These are phyloP conservation scores for Cremastinae sp. DNA, from an alignment of 2,888 invertebrate species.

Conservation along the genomic window DNA sequence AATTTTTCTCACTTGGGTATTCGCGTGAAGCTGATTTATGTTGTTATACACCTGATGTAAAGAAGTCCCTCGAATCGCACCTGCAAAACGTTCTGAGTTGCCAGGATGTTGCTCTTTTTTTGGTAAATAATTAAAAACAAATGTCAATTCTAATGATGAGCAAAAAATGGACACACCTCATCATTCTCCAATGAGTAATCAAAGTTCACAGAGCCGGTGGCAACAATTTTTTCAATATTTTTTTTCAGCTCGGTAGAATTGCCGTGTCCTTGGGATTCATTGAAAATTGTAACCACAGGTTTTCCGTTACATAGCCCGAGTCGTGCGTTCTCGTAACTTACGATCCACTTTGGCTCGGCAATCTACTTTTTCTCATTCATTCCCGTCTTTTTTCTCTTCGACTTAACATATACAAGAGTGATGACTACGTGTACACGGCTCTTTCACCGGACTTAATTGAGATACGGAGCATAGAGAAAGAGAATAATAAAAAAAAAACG, in stretches of 20 bases:
- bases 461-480: conserved; percentile 55
- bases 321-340: conserved; percentile 22
- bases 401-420: conserved; percentile 53
- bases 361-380: conserved; percentile 11
- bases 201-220: too few species aligned
- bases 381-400: conserved; percentile 6
- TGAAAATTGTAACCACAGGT: conserved; percentile 32
- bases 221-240: not conserved
- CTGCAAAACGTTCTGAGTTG: too few species aligned
- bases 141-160: too few species aligned
- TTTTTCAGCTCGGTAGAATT: not conserved
- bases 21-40: too few species aligned
- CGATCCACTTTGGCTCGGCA: conserved; percentile 19
- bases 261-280: conserved; percentile 13
- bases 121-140: too few species aligned
- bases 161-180: too few species aligned
- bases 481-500: conserved; percentile 23
- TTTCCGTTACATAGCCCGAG: conserved; percentile 30
- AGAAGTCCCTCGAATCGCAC: not conserved
- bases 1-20: not conserved
- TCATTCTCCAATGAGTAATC: too few species aligned
- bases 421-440: conserved; percentile 56
- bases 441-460: conserved; percentile 59
- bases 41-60: too few species aligned
- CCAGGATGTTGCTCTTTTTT: too few species aligned